phyloP scores from a whole-genome alignment of 2,888 invertebrate species.

The Oscheius onirici region DNA sequence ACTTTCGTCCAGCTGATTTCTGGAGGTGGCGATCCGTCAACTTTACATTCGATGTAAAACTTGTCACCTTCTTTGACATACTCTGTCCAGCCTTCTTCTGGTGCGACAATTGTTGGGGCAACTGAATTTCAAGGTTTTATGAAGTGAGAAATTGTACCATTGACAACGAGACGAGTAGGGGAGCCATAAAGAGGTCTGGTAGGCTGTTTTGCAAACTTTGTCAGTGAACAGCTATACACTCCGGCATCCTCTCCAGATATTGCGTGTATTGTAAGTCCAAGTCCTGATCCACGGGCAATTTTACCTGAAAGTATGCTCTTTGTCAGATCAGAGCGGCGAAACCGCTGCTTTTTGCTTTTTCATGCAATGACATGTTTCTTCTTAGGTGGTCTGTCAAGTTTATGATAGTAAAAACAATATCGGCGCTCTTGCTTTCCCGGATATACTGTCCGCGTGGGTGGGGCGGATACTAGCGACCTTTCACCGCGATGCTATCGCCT shows the following conservation, averaged over 20 bases:
- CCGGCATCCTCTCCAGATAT: constrained; percentile 59
- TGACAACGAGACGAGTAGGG: constrained; percentile 58
- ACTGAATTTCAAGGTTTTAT: constrained; percentile 36
- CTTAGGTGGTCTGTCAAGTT: constrained; percentile 5
- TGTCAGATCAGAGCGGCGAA: background rate
- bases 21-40: constrained; percentile 60
- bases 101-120: constrained; percentile 42
- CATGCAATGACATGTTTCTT: background rate
- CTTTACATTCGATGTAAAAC: constrained; percentile 51
- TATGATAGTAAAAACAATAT: constrained; percentile 20
- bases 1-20: constrained; percentile 64
- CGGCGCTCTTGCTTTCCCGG: constrained; percentile 25
- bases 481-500: constrained; percentile 33
- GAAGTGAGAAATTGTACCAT: constrained; percentile 42
- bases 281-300: constrained; percentile 55
- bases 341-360: background rate
- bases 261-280: constrained; percentile 67
- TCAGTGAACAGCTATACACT: constrained; percentile 63
- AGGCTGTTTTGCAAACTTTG: constrained; percentile 54
- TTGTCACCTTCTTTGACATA: constrained; percentile 36
- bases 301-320: constrained; percentile 56
- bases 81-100: constrained; percentile 34
- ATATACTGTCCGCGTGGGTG: constrained; percentile 21
- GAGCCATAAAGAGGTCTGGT: constrained; percentile 56
- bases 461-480: constrained; percentile 31